Evolutionary conservation across 2,797 vertebrate species (phyloP).

Genomic region (Diglossa cyanea): DNA sequence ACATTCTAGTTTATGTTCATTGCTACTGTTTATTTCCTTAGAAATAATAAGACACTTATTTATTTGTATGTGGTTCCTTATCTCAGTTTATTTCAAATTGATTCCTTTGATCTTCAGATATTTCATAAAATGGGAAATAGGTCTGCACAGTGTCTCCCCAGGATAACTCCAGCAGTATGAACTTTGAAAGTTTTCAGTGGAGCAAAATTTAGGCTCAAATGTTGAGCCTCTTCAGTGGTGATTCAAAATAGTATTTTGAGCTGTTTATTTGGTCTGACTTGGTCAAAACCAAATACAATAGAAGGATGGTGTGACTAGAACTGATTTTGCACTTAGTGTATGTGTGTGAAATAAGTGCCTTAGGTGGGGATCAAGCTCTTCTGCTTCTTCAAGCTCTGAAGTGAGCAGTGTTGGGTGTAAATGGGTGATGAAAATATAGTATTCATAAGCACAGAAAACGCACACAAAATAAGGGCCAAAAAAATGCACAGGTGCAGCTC

Average conservation of each 20-base stretch:
- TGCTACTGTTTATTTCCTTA: not conserved
- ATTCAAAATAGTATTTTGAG: not conserved
- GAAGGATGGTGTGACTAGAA: not conserved
- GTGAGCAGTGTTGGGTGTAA: not conserved
- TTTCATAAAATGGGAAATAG: not conserved
- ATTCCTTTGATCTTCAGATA: not conserved
- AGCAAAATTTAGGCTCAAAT: not conserved
- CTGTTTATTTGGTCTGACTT: not conserved
- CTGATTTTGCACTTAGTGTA: not conserved
- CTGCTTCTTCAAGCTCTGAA: not conserved
- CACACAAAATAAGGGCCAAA: not conserved
- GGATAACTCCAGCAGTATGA: not conserved
- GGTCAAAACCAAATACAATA: not conserved
- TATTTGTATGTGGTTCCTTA: not conserved
- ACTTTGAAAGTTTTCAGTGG: not conserved
- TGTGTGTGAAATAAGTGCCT: not conserved
- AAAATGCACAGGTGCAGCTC: not conserved
- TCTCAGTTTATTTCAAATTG: not conserved
- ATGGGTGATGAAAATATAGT: rapidly evolving
- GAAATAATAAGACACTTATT: not conserved
- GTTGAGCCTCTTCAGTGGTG: not conserved
- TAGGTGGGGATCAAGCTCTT: not conserved
- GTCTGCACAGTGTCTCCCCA: not conserved
- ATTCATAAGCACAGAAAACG: not conserved
- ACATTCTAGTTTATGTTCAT: not conserved